phyloP scores from a whole-genome alignment of 2,113 vertebrate genomes.

The Eurypyga helias region DNA sequence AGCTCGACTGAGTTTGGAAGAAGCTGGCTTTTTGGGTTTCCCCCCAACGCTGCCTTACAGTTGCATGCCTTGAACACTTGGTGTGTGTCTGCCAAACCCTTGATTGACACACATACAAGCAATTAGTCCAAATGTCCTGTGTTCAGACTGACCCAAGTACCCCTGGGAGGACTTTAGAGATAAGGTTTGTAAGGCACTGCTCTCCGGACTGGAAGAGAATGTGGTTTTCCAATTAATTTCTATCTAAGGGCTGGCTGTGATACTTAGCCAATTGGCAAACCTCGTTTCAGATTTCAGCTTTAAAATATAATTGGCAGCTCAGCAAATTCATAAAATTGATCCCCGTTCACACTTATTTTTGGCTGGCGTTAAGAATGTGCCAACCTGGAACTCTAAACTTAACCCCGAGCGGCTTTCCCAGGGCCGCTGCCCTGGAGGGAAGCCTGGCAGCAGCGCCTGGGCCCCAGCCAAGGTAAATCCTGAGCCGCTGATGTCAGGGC shows the following conservation, averaged over 20 bases:
- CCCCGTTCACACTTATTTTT: conserved; percentile 66
- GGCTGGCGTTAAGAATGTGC: conserved; percentile 59
- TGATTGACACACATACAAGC: not conserved
- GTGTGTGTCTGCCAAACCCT: not conserved
- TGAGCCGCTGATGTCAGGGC: not conserved
- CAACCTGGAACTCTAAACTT: conserved; percentile 67
- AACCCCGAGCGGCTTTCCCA: conserved; percentile 58
- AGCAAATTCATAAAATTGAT: conserved; percentile 70
- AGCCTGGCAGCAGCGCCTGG: conserved; percentile 39
- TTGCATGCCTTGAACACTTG: not conserved
- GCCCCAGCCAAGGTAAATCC: conserved; percentile 37
- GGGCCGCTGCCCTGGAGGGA: conserved; percentile 19
- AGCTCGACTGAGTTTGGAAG: not conserved
- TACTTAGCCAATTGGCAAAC: not conserved
- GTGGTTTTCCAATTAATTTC: conserved; percentile 35
- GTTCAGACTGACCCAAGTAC: not conserved
- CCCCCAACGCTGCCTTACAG: not conserved
- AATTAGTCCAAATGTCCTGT: not conserved
- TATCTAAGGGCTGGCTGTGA: not conserved
- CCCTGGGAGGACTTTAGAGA: not conserved
- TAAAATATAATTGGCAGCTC: conserved; percentile 71
- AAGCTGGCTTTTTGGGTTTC: not conserved
- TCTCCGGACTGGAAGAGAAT: not conserved
- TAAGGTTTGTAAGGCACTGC: not conserved
- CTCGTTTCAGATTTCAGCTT: conserved; percentile 57